Conservation (phyloP, 2,888 invertebrate genomes). For the Rhagonycha fulva region DNA sequence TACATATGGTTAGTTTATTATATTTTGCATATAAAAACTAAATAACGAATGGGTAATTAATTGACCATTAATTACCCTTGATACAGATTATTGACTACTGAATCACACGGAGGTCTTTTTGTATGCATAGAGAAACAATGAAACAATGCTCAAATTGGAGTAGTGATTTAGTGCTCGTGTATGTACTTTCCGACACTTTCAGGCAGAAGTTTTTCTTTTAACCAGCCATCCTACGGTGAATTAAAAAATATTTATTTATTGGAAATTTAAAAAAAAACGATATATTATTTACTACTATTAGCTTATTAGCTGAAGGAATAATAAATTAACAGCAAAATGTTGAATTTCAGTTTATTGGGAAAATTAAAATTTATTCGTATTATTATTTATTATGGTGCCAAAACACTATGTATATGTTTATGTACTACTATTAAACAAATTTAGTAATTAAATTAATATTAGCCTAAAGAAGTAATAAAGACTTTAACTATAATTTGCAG, state of each 20-base stretch:
- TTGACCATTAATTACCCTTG: not conserved
- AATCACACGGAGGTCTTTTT: not conserved
- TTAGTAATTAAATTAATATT: not conserved
- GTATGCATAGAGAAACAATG: not conserved
- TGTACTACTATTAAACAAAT: not conserved
- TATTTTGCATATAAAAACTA: not conserved
- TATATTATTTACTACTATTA: not conserved
- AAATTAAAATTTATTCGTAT: not conserved
- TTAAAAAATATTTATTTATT: not conserved
- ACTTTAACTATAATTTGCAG: not conserved
- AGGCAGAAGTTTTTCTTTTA: not conserved
- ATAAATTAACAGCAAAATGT: not conserved
- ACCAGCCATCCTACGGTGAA: not conserved
- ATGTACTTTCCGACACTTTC: not conserved
- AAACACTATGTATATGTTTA: not conserved
- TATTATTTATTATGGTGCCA: not conserved
- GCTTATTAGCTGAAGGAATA: not conserved
- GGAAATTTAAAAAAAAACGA: not conserved
- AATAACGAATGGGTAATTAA: not conserved
- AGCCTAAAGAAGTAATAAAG: not conserved
- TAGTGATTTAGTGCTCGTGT: not conserved
- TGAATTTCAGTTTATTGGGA: not conserved
- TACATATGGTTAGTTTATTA: not conserved
- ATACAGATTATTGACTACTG: not conserved
- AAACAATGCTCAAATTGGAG: not conserved